phyloP scores from a whole-genome alignment of 2,797 vertebrate genomes.

The Hypotaenidia okinawae region DNA sequence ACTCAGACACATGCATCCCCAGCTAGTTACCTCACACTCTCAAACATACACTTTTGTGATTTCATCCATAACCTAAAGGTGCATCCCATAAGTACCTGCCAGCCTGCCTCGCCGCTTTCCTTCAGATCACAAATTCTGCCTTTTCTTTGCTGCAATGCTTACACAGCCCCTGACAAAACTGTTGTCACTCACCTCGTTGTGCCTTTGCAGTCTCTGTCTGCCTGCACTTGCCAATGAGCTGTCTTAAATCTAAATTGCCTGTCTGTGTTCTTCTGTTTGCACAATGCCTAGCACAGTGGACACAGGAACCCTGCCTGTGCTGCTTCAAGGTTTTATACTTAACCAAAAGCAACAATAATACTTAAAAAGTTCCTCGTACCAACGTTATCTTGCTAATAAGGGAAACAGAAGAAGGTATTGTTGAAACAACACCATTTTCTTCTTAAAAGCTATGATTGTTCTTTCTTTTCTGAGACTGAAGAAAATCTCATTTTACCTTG shows the following conservation, averaged over 20 bases:
- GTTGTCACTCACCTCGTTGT: not conserved
- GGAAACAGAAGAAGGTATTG: not conserved
- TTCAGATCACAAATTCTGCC: constrained; percentile 5
- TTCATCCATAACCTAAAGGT: constrained; percentile 1
- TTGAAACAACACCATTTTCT: constrained; percentile 4
- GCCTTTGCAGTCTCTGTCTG: constrained; percentile 12
- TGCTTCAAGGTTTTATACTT: not conserved
- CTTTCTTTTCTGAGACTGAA: constrained; percentile 48
- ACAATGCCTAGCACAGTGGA: not conserved
- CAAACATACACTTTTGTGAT: not conserved
- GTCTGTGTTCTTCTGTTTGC: not conserved
- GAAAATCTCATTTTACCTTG: constrained; percentile 41
- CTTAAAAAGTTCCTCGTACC: not conserved
- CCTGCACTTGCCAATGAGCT: not conserved
- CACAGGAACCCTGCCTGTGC: not conserved
- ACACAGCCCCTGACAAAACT: constrained; percentile 11
- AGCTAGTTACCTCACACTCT: not conserved
- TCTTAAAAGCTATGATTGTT: constrained; percentile 10
- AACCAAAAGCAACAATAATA: not conserved
- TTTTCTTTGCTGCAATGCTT: constrained; percentile 10
- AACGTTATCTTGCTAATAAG: not conserved
- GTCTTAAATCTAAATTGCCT: constrained; percentile 19
- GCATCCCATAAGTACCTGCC: not conserved
- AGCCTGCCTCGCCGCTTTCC: not conserved
- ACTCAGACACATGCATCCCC: not conserved